phyloP scores from a whole-genome alignment of 2,113 vertebrate genomes.

The Trachemys scripta region DNA sequence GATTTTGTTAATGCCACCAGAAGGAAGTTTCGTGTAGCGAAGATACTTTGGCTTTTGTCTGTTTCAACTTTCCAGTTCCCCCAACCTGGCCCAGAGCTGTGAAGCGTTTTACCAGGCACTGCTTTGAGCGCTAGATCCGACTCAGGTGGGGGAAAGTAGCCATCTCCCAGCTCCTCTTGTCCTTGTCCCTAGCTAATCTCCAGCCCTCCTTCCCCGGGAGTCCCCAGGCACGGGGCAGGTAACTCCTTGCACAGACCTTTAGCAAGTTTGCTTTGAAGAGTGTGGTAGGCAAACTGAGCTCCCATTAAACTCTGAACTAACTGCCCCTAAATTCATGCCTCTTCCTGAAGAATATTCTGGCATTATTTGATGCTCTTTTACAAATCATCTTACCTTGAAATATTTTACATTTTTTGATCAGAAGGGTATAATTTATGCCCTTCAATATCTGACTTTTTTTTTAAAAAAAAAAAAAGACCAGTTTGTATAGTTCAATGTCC shows the following conservation, averaged over 20 bases:
- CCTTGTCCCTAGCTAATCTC: not conserved
- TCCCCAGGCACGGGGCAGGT: not conserved
- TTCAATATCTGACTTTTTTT: not conserved
- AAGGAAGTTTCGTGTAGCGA: not conserved
- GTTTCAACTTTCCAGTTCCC: not conserved
- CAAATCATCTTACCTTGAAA: not conserved
- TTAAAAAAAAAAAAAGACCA: not conserved
- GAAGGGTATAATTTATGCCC: not conserved
- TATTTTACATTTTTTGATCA: not conserved
- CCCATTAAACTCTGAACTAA: not conserved
- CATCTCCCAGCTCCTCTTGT: not conserved
- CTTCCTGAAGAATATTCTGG: not conserved
- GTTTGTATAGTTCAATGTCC: not conserved
- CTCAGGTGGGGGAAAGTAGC: not conserved
- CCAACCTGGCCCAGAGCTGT: not conserved
- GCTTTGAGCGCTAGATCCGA: not conserved
- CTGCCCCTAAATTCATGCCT: not conserved
- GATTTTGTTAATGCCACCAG: not conserved
- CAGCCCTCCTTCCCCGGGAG: fast-evolving
- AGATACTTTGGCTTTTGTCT: not conserved
- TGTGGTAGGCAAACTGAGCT: not conserved
- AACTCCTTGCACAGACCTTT: not conserved
- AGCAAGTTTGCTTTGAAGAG: not conserved
- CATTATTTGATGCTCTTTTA: not conserved
- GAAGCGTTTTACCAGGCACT: not conserved